Percentiles rank a stretch among this genome's conserved stretches.
phyloP scores from a whole-genome alignment of 2,888 invertebrate genomes.

The Plagiodera versicolora region DNA sequence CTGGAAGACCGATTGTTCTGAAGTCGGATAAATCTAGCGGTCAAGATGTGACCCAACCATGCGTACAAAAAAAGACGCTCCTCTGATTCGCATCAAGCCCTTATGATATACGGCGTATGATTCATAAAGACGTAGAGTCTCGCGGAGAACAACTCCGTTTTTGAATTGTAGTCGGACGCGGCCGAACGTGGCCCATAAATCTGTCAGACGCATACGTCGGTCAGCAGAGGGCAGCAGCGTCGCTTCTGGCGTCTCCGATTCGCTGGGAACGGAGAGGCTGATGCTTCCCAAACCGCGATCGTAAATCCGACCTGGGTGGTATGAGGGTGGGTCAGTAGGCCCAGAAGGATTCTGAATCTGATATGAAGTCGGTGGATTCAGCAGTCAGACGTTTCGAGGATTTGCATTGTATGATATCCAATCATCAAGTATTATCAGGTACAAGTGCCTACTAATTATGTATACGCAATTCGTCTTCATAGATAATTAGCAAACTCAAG shows the following conservation, averaged over 20 bases:
- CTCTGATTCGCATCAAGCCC: no score
- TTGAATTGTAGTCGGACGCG: constrained; percentile 33
- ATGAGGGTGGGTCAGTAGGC: no score
- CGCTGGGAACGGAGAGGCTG: no score
- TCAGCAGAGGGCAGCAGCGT: constrained; percentile 40
- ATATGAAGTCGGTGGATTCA: no score
- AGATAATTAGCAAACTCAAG: no score
- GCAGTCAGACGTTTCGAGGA: no score
- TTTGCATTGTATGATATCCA: no score
- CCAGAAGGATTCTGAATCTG: no score
- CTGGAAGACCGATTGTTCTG: background rate
- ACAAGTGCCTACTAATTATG: no score
- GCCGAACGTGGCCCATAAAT: constrained; percentile 51
- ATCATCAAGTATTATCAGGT: no score
- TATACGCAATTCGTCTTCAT: no score
- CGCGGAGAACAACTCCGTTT: constrained; percentile 12
- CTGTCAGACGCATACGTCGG: constrained; percentile 50
- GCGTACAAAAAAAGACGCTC: background rate
- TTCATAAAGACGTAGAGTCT: constrained; percentile 11
- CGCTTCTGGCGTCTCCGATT: constrained; percentile 23
- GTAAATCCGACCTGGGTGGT: constrained; percentile 31
- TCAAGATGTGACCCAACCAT: background rate
- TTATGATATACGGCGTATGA: background rate
- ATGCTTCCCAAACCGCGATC: constrained; percentile 39
- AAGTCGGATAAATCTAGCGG: background rate